Percentiles rank a stretch among this genome's conserved stretches.
Evolutionary conservation across 2,797 vertebrate species (phyloP).

Genomic region (Coregonus suidteri): DNA sequence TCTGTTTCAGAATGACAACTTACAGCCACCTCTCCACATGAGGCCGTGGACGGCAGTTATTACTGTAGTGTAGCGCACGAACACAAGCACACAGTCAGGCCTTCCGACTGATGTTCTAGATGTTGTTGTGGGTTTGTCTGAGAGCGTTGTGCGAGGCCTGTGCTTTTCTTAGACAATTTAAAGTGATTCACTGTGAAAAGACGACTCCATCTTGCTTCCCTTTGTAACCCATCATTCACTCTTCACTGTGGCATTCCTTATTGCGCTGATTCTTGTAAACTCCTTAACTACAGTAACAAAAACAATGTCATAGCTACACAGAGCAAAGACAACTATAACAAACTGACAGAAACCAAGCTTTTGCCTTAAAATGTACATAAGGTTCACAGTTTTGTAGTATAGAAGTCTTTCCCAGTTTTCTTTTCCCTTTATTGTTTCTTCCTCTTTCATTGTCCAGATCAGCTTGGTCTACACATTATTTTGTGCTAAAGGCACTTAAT

Average conservation of each 20-base stretch:
- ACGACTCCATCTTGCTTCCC: conserved; percentile 23
- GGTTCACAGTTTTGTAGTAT: conserved; percentile 7
- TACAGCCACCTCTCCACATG: conserved; percentile 27
- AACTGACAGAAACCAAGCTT: conserved; percentile 38
- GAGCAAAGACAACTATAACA: conserved; percentile 51
- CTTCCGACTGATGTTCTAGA: conserved; percentile 1
- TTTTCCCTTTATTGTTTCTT: conserved; percentile 52
- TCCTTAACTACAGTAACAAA: conserved; percentile 32
- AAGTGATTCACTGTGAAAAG: conserved; percentile 30
- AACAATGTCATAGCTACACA: conserved; percentile 19
- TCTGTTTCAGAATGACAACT: conserved; percentile 37
- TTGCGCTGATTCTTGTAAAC: conserved; percentile 9
- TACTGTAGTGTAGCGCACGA: not conserved
- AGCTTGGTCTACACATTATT: conserved; percentile 58
- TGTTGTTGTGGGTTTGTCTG: not conserved
- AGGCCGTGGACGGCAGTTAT: conserved; percentile 16
- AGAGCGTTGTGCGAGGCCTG: conserved; percentile 15
- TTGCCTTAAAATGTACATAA: conserved; percentile 33
- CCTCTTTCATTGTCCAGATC: conserved; percentile 50
- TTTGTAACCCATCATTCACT: conserved; percentile 26
- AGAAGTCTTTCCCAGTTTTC: conserved; percentile 7
- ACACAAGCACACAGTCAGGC: conserved; percentile 34
- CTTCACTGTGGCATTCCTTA: conserved; percentile 50
- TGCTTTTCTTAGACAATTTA: conserved; percentile 23
- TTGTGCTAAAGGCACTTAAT: conserved; percentile 92